These are phyloP conservation scores for Oryzaephilus surinamensis DNA, from an alignment of 1,140 invertebrate species.

Conservation along the genomic window DNA sequence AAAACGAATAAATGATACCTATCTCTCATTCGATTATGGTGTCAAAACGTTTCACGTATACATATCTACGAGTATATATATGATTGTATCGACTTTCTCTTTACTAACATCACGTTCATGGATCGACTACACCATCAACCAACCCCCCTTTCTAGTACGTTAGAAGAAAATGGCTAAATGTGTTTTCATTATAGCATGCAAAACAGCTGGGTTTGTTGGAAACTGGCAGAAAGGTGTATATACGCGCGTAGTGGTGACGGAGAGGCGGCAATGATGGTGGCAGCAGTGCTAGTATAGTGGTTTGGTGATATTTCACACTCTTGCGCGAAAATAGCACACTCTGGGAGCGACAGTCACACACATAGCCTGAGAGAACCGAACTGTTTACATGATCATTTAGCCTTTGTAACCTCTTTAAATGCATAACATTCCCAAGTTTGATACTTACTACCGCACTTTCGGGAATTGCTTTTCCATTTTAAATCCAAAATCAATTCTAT, in stretches of 20 bases:
- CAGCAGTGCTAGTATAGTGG: too few species aligned
- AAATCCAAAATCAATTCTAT: neutral
- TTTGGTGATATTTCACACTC: slow-evolving; percentile 19
- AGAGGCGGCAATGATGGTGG: slow-evolving; percentile 10
- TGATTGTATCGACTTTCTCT: slow-evolving; percentile 1
- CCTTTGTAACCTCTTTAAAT: slow-evolving; percentile 26
- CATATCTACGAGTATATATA: too few species aligned
- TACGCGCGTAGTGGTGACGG: too few species aligned
- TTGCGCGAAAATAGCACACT: slow-evolving; percentile 8
- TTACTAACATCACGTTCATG: slow-evolving; percentile 5
- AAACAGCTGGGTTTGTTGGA: slow-evolving; percentile 27
- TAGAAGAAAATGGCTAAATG: slow-evolving; percentile 24
- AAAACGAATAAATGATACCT: neutral
- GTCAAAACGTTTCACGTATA: too few species aligned
- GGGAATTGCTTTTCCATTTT: slow-evolving; percentile 16
- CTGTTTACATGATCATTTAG: slow-evolving; percentile 27
- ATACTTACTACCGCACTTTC: slow-evolving; percentile 14
- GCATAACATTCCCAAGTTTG: slow-evolving; percentile 19
- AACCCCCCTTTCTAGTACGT: slow-evolving; percentile 3
- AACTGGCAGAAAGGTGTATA: too few species aligned
- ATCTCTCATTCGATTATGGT: too few species aligned
- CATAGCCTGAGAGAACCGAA: slow-evolving; percentile 12
- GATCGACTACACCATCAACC: neutral
- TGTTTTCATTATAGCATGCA: slow-evolving; percentile 32
- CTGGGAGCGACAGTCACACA: slow-evolving; percentile 11